These are phyloP conservation scores for Aurelia sp. DNA, from an alignment of 30 jellyfish, hydroid and myxozoan species.

Conservation along the genomic window DNA sequence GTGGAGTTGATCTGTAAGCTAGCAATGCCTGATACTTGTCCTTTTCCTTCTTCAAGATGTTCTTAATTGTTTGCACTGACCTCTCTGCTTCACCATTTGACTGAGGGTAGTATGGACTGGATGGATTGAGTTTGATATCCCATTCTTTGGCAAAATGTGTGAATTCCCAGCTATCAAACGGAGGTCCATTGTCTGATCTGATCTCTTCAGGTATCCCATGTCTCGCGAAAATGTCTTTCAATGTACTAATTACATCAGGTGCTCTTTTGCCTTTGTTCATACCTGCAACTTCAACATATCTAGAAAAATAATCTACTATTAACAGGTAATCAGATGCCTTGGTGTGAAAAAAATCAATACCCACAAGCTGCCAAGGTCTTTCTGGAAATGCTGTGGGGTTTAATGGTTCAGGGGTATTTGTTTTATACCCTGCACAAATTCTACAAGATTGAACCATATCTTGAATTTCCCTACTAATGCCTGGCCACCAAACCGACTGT, in stretches of 20 bases:
- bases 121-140: not conserved
- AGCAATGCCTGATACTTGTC: too few relatives aligned
- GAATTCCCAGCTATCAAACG: too few relatives aligned
- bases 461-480: constrained; percentile 38
- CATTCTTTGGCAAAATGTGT: not conserved
- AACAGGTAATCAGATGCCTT: constrained; percentile 12
- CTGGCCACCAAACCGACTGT: constrained; percentile 68
- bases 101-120: too few relatives aligned
- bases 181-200: too few relatives aligned
- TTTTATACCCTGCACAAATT: constrained; percentile 11
- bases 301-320: not conserved
- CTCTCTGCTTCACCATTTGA: too few relatives aligned
- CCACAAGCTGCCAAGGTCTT: constrained; percentile 14
- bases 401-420: too few relatives aligned
- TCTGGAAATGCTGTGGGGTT: not conserved
- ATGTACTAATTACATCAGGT: not conserved
- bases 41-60: too few relatives aligned
- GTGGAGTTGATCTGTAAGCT: too few relatives aligned
- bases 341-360: constrained; percentile 1
- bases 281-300: too few relatives aligned
- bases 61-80: too few relatives aligned
- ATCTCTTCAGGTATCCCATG: too few relatives aligned
- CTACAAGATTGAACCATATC: constrained; percentile 46
- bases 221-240: not conserved
- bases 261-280: too few relatives aligned